Evolutionary conservation across 1,140 invertebrate genomes (phyloP), one percentile per base, ranked within the genome.

Genomic region (Drosophila setifemur): DNA sequence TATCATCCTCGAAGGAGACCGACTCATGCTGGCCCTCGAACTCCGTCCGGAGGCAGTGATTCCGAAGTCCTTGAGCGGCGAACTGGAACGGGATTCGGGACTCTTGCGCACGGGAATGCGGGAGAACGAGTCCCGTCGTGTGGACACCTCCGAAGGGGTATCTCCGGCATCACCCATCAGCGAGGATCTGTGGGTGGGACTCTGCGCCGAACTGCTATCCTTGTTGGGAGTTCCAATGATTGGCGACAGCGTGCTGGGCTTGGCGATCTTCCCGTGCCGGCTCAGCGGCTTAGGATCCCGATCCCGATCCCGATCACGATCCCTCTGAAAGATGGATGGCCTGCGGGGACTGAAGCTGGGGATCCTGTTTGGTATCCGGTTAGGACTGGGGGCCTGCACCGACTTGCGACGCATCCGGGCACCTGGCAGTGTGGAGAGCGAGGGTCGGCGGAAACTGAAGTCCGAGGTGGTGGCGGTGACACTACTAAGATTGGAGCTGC

Each of bases 171-270:
- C 68, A 16, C 57, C 57, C 11, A 48, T 18, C 25, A 66, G 2
- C 6, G 61, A 64, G 11, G 57, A 40, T 29, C 73, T 68, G 42
- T 86, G 81, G 5, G 70, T 37, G 4, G 88, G 85, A 73, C 88
- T 89, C 7, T 88, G 86, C 0, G 72, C 71, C 7, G 71, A 57
- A 25, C 83, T 87, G 21, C 74, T 79, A 4, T 90, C 90, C 68
- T 90, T 90, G 43, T 90, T 90, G 1, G 90, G 90, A 0, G 90
- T 90, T 0, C 90, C 90, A 54, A 90, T 87, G 3, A 90, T 90
- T 0, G 90, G 90, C 1, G 90, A 90, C 18, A 90, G 45, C 0
- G 86, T 90, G 11, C 68, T 83, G 4, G 89, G 89, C 37, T 90
- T 90, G 33, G 71, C 83, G 35, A 90, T 73, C 60, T 89, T 85